phyloP scores from a whole-genome alignment of 2,888 invertebrate species.

The Protophormia terraenovae region DNA sequence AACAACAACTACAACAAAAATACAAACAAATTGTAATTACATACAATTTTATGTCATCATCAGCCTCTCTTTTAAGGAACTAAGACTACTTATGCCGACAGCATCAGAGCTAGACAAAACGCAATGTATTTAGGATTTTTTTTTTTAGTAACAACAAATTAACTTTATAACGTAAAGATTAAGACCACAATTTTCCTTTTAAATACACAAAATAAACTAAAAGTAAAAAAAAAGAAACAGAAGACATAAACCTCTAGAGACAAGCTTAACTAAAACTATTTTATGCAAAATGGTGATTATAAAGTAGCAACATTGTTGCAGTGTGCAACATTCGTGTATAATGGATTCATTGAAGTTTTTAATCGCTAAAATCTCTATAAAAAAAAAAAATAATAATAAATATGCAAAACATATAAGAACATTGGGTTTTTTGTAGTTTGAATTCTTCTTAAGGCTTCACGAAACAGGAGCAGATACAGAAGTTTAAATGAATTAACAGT shows the following conservation, averaged over 20 bases:
- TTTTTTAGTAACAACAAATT: neutral
- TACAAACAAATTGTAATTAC: slow-evolving; percentile 37
- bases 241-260: neutral
- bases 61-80: slow-evolving; percentile 18
- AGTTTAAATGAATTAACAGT: too few species aligned
- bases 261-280: neutral
- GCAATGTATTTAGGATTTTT: neutral
- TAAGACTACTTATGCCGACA: neutral
- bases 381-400: too few species aligned
- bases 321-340: neutral
- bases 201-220: neutral
- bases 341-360: neutral
- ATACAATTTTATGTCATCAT: slow-evolving; percentile 58
- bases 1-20: neutral
- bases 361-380: neutral
- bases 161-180: neutral
- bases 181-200: slow-evolving; percentile 19
- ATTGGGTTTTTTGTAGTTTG: too few species aligned
- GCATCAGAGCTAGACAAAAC: neutral
- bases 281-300: slow-evolving; percentile 26
- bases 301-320: slow-evolving; percentile 17
- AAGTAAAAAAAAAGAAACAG: neutral
- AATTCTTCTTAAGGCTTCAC: too few species aligned
- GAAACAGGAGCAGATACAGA: too few species aligned
- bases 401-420: too few species aligned